Base-by-base conservation (phyloP, 2,113 vertebrate genomes). In the Brachionichthys hirsutus region DNA sequence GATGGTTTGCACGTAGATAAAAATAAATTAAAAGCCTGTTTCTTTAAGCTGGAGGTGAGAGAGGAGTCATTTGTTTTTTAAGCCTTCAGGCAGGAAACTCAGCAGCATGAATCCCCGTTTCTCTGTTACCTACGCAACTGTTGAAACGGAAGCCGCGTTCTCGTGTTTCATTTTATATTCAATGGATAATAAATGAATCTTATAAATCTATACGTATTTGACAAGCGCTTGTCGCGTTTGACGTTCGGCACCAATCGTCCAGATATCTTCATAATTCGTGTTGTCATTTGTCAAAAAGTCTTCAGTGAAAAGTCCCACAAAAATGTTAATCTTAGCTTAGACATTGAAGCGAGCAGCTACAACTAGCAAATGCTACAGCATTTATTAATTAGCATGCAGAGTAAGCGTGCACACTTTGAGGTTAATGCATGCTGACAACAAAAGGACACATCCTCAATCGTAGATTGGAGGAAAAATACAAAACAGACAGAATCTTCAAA, bases 51-150 rank as follows among this genome's bases (percentile, higher is more conserved):
- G 17, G 19, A 62, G 52, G 81, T 67, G 47, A 46, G 34, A 69
- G 47, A 93, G 22, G 35, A 92, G 83, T 87, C 91, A 93, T 84
- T 94, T 93, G 80, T 91, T 92, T 73, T 90, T 85, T 30, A 85
- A n/a, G 90, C 80, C 94, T 93, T 83, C 92, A 86, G 66, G 94
- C 92, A 62, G 85, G 89, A 81, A 95, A 91, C 67, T 89, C 93
- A 67, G 92, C 91, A 30, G 91, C 89, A 78, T 95, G 94, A 89
- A 85, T 95, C 95, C 67, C 92, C 94, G 83, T 94, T 92, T 86
- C 88, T 90, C 35, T 94, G 89, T 66, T 94, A 91, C 77, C 93
- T 92, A 80, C 92, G 88, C 59, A 86, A 90, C 16, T 92, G 84
- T 79, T 93, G 90, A 92, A 95, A 77, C 65, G 92, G 93, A 51